Conservation (phyloP, 2,113 vertebrate species). For the Xerus inauris region DNA sequence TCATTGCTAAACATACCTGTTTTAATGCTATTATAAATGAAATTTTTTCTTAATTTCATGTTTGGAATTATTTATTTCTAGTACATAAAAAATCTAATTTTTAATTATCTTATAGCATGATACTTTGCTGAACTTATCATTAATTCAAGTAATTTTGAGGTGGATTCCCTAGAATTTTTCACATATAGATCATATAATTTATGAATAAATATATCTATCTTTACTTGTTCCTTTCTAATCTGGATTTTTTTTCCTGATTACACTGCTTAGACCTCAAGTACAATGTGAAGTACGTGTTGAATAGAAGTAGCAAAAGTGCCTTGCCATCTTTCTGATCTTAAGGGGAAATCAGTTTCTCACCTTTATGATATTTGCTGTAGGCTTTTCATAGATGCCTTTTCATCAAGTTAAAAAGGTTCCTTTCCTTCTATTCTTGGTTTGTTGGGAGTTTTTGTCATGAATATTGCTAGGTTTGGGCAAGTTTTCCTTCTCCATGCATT, state of each 20-base stretch:
- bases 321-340: neutral
- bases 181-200: neutral
- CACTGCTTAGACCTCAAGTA: neutral
- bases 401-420: neutral
- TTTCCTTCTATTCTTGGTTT: neutral
- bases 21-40: neutral
- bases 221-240: slow-evolving; percentile 2
- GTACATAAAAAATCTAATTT: neutral
- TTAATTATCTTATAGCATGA: neutral
- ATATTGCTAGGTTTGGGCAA: neutral
- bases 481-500: neutral
- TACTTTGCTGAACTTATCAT: neutral
- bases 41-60: neutral
- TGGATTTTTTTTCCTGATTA: neutral
- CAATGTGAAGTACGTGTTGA: no score
- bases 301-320: neutral
- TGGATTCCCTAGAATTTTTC: neutral
- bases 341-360: neutral
- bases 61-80: neutral
- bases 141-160: neutral
- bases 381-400: neutral
- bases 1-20: neutral
- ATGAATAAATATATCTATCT: neutral
- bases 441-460: neutral
- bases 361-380: neutral